Evolutionary conservation across 2,797 vertebrate species (phyloP).

Genomic region (Sebastolobus altivelis): DNA sequence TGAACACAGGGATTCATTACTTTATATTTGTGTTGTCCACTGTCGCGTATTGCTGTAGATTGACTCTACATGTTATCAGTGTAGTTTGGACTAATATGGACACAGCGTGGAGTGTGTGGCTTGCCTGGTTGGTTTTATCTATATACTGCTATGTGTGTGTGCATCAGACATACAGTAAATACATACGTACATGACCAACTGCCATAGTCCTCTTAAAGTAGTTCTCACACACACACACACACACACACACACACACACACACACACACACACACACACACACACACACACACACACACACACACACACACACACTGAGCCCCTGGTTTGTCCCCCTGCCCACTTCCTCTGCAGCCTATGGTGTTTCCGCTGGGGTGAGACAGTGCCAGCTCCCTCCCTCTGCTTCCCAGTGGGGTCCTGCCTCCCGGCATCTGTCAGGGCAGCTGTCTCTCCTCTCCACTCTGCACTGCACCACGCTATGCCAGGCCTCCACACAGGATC

Average conservation of each 20-base stretch:
- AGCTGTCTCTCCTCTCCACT: slow-evolving; percentile 86
- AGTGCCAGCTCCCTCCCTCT: slow-evolving; percentile 87
- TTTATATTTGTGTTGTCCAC: background rate
- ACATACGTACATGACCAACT: slow-evolving; percentile 47
- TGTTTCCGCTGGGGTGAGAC: slow-evolving; percentile 90
- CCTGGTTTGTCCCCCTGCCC: slow-evolving; percentile 88
- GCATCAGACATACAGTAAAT: slow-evolving; percentile 37
- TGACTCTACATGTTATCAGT: background rate
- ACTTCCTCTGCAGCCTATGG: slow-evolving; percentile 89
- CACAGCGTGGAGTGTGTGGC: slow-evolving; percentile 16
- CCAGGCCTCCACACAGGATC: slow-evolving; percentile 83
- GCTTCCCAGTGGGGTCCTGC: slow-evolving; percentile 90
- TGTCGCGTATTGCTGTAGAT: background rate
- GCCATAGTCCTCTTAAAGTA: slow-evolving; percentile 67
- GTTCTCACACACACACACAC: slow-evolving; percentile 54
- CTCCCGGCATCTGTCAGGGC: slow-evolving; percentile 90
- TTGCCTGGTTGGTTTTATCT: background rate
- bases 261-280: slow-evolving; percentile 44
- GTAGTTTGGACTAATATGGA: slow-evolving; percentile 4
- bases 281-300: slow-evolving; percentile 53
- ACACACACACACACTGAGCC: slow-evolving; percentile 73
- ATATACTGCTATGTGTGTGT: slow-evolving; percentile 2
- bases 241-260: slow-evolving; percentile 52
- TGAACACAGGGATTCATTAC: background rate
- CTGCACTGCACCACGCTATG: slow-evolving; percentile 83